Percentiles rank a stretch among this genome's conserved stretches.
These are phyloP conservation scores for Eueremaeus valkanovi DNA, from an alignment of 2,888 invertebrate species.

Conservation along the genomic window DNA sequence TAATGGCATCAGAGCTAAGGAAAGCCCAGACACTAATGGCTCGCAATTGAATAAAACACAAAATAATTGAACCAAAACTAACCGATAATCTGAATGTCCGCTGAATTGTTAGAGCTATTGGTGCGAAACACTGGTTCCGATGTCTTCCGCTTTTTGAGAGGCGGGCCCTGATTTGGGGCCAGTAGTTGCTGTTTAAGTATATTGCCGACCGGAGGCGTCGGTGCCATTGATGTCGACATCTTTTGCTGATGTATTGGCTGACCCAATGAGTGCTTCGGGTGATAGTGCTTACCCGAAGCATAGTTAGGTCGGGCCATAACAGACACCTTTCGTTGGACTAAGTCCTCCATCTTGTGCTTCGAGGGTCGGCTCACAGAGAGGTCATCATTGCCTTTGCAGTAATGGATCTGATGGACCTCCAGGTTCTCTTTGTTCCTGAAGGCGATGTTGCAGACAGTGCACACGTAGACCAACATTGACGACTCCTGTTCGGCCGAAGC, in stretches of 20 bases:
- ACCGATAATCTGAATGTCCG: constrained; percentile 22
- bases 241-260: background rate
- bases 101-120: background rate
- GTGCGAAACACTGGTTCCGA: constrained; percentile 46
- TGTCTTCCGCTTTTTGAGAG: constrained; percentile 48
- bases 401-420: constrained; percentile 71
- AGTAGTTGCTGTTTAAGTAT: constrained; percentile 41
- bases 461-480: constrained; percentile 51
- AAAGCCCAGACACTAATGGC: background rate
- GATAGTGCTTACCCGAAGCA: background rate
- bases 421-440: constrained; percentile 76
- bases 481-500: constrained; percentile 27
- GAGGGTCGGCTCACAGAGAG: constrained; percentile 3
- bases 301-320: constrained; percentile 39
- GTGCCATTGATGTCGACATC: background rate
- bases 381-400: constrained; percentile 60
- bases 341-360: background rate
- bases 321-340: constrained; percentile 39
- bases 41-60: background rate
- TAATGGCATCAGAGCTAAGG: too few relatives aligned
- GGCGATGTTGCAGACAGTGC: constrained; percentile 70
- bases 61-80: background rate
- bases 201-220: constrained; percentile 35
- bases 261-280: background rate
- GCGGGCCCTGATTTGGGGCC: constrained; percentile 42